Evolutionary conservation across 2,113 vertebrate species (phyloP).

Genomic region (Isichthys henryi): DNA sequence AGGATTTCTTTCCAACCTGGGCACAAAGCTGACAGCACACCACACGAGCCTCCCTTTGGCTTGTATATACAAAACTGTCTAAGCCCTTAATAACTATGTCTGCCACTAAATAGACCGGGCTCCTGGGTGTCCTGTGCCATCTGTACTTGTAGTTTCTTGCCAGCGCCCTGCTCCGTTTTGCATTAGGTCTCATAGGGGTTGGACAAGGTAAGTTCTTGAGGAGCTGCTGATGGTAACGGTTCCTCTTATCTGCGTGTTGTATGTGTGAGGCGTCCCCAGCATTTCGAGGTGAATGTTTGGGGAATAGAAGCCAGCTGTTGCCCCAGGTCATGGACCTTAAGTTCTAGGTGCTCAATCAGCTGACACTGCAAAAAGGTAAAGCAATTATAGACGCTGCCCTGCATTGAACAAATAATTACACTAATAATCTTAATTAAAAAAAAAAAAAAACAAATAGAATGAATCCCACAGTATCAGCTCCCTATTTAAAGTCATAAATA

Average conservation of each 20-base stretch:
- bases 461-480: background rate
- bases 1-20: background rate
- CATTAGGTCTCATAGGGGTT: background rate
- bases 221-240: background rate
- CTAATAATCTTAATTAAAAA: background rate
- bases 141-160: conserved; percentile 5
- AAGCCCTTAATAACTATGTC: conserved; percentile 8
- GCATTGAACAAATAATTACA: background rate
- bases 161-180: background rate
- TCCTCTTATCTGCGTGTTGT: background rate
- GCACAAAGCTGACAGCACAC: background rate
- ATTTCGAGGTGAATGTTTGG: background rate
- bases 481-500: background rate
- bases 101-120: background rate
- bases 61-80: conserved; percentile 3
- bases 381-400: background rate
- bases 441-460: background rate
- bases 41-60: background rate
- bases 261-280: background rate
- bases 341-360: background rate
- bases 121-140: background rate
- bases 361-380: background rate
- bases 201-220: background rate
- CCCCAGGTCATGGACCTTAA: background rate
- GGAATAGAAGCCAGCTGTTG: background rate